A percentile compares a stretch with the other conserved stretches of the same genome.
phyloP scores from a whole-genome alignment of 2,888 invertebrate species.

The Catotricha subobsoleta region DNA sequence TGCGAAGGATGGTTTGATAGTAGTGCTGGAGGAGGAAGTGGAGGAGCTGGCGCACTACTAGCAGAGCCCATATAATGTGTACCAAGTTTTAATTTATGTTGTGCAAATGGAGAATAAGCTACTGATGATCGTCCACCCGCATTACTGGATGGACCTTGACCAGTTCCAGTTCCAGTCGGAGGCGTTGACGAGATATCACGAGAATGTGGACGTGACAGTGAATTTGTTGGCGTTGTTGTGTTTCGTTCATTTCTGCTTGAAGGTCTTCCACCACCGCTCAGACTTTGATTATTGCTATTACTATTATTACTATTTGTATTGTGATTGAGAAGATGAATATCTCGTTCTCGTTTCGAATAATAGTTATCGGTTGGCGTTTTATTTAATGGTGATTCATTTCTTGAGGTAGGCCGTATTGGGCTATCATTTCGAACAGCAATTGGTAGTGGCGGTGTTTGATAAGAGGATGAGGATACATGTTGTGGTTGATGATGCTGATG shows the following conservation, averaged over 20 bases:
- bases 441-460: too few relatives aligned
- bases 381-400: conserved; percentile 20
- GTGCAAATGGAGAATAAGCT: conserved; percentile 22
- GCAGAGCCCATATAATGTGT: too few relatives aligned
- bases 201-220: conserved; percentile 23
- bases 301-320: conserved; percentile 7
- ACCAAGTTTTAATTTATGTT: conserved; percentile 28
- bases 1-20: too few relatives aligned
- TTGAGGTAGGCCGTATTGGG: conserved; percentile 20
- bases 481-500: conserved; percentile 9
- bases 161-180: background rate
- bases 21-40: too few relatives aligned
- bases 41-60: too few relatives aligned
- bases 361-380: conserved; percentile 15
- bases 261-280: conserved; percentile 13
- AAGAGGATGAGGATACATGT: conserved; percentile 9
- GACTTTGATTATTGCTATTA: conserved; percentile 5
- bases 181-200: conserved; percentile 16
- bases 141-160: background rate
- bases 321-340: background rate
- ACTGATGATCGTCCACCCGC: background rate
- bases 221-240: conserved; percentile 8
- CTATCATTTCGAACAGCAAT: conserved; percentile 15
- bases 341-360: conserved; percentile 15
- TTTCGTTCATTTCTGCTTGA: conserved; percentile 20